Evolutionary conservation across 2,113 vertebrate species (phyloP), one percentile per base, ranked within the genome.

Genomic region (Sylvietta virens): DNA sequence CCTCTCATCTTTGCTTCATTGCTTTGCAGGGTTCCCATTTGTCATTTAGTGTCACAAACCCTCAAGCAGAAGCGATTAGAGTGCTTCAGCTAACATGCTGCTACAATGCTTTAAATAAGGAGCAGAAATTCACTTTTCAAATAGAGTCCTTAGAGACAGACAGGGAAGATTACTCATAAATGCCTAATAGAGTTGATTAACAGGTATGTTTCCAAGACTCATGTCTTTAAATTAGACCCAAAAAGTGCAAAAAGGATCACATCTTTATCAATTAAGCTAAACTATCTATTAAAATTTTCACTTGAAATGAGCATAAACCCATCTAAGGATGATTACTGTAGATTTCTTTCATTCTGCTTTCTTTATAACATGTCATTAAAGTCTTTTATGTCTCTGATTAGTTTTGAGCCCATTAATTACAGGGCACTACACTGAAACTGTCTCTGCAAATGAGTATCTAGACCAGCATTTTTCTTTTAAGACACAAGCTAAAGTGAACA

Each of bases 331-430:
- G 18, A 93, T 89, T 93, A 92, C 67, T 89, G n/a, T 47, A 78
- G 50, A 27, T 80, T 73, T 92, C 50, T 79, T 90, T 66, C 70
- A 77, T 88, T 78, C 74, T 86, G 64, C 24, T 79, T 88, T 88
- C 33, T 81, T 51, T 76, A 82, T 77, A 90, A 77, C 9, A 6
- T 90, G 33, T 85, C 56, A 90, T 95, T 95, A 85, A 87, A 70
- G 33, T 70, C 39, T 91, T 89, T 86, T 79, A 82, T 21, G 7
- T 82, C 47, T 66, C 73, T 92, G 74, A 93, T 90, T 93, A 86
- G 73, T 85, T 95, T 95, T 92, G 74, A 94, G 88, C 84, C 13
- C 51, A 70, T 73, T 94, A 94, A 93, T 94, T 93, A 93, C 35
- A 83, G 70, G 71, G 62, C 47, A 86, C 24, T 45, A 51, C 16